Evolutionary conservation across 2,888 invertebrate species (phyloP).

Genomic region (Syritta pipiens): DNA sequence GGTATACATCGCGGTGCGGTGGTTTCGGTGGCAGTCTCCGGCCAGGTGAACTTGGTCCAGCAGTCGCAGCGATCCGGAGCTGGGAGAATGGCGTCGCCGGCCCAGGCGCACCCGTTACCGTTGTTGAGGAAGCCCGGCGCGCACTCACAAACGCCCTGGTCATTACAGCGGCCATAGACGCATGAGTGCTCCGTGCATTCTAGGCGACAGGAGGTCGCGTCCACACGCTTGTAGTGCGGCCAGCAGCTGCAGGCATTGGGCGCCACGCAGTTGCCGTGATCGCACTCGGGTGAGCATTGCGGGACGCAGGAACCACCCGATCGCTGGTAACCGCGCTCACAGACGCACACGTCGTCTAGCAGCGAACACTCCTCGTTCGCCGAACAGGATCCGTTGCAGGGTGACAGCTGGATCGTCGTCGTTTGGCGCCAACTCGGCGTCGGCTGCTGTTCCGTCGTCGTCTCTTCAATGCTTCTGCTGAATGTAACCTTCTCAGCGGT

Average conservation of each 20-base stretch:
- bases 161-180: conserved; percentile 34
- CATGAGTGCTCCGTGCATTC: conserved; percentile 39
- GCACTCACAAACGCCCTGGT: conserved; percentile 31
- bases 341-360: conserved; percentile 12
- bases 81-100: conserved; percentile 27
- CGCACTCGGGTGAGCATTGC: conserved; percentile 71
- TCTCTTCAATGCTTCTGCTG: background rate
- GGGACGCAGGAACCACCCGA: conserved; percentile 59
- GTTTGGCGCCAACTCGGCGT: too few species aligned
- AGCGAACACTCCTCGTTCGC: conserved; percentile 30
- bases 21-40: conserved; percentile 11
- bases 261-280: conserved; percentile 72
- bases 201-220: conserved; percentile 20
- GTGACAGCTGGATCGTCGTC: background rate
- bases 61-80: conserved; percentile 46
- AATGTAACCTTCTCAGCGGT: too few species aligned
- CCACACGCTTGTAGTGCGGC: conserved; percentile 72
- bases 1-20: conserved; percentile 15
- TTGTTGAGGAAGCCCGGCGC: conserved; percentile 26
- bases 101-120: conserved; percentile 33
- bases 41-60: conserved; percentile 33
- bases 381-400: conserved; percentile 22
- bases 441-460: background rate
- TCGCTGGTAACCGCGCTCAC: conserved; percentile 23
- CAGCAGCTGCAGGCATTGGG: conserved; percentile 74